Conservation (phyloP, 1,140 invertebrate species). For the Diabrotica virgifera region DNA sequence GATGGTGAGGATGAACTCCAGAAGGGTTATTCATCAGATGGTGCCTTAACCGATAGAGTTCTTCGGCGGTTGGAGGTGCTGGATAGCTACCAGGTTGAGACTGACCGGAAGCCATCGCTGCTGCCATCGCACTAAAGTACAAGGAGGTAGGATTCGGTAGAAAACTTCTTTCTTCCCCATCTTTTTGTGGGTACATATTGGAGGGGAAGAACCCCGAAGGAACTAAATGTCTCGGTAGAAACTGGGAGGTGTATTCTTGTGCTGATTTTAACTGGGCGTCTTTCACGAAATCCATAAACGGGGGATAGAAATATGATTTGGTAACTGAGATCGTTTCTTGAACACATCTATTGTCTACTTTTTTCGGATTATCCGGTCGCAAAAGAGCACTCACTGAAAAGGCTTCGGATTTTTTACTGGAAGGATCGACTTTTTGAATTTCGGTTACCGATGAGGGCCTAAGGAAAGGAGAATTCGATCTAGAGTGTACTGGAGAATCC, state of each 20-base stretch:
- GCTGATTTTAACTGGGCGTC: constrained; percentile 50
- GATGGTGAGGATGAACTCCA: constrained; percentile 62
- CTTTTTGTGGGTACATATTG: constrained; percentile 45
- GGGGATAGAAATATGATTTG: constrained; percentile 62
- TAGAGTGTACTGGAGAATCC: constrained; percentile 61
- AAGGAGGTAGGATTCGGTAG: constrained; percentile 56
- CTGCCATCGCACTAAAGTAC: constrained; percentile 62
- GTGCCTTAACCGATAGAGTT: constrained; percentile 53
- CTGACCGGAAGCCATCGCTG: constrained; percentile 49
- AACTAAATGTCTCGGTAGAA: constrained; percentile 47
- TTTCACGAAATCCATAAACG: constrained; percentile 56
- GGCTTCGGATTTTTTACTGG: constrained; percentile 66
- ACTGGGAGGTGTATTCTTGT: constrained; percentile 45
- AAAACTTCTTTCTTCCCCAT: constrained; percentile 52
- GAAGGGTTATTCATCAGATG: constrained; percentile 47
- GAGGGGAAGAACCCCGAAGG: constrained; percentile 47
- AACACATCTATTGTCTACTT: constrained; percentile 53
- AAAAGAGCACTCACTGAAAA: constrained; percentile 76
- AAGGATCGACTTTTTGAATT: constrained; percentile 46
- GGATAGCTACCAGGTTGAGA: constrained; percentile 34
- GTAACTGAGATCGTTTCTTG: constrained; percentile 55
- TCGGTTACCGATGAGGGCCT: constrained; percentile 52
- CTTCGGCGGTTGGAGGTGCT: constrained; percentile 45
- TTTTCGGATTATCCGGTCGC: constrained; percentile 69
- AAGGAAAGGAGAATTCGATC: constrained; percentile 50